Evolutionary conservation across 2,113 vertebrate species (phyloP).

Genomic region (Edolisoma coerulescens): DNA sequence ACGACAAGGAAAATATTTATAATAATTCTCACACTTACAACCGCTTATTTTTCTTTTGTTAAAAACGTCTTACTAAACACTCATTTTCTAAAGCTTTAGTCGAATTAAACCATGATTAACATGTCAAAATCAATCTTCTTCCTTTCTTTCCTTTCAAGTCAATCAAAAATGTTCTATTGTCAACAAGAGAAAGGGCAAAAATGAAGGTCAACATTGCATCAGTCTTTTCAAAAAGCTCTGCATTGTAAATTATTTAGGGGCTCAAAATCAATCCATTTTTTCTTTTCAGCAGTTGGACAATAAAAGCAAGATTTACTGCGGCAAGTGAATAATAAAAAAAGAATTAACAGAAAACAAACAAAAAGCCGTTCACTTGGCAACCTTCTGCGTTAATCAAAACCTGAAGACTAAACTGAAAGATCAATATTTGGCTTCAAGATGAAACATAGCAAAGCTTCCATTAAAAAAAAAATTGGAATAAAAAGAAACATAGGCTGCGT

Average conservation of each 20-base stretch:
- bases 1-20: constrained; percentile 11
- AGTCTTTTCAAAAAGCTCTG: constrained; percentile 49
- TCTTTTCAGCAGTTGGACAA: constrained; percentile 69
- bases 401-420: constrained; percentile 69
- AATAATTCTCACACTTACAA: background rate
- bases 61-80: constrained; percentile 18
- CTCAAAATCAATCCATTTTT: constrained; percentile 74
- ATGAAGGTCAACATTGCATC: constrained; percentile 53
- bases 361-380: constrained; percentile 70
- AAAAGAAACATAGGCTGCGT: constrained; percentile 37
- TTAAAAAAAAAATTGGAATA: constrained; percentile 4
- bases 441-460: constrained; percentile 70
- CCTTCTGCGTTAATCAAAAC: constrained; percentile 78
- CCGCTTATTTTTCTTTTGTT: constrained; percentile 27
- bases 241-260: constrained; percentile 75
- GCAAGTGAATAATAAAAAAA: constrained; percentile 78
- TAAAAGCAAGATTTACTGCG: constrained; percentile 78
- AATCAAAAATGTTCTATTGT: constrained; percentile 39
- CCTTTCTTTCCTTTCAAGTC: constrained; percentile 10
- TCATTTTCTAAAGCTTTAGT: constrained; percentile 50
- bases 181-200: background rate
- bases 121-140: constrained; percentile 44
- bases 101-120: constrained; percentile 34
- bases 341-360: constrained; percentile 80
- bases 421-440: constrained; percentile 79